Percentiles rank a stretch among this genome's conserved stretches.
Evolutionary conservation across 1,140 invertebrate species (phyloP).

Genomic region (Drosophila rufa): DNA sequence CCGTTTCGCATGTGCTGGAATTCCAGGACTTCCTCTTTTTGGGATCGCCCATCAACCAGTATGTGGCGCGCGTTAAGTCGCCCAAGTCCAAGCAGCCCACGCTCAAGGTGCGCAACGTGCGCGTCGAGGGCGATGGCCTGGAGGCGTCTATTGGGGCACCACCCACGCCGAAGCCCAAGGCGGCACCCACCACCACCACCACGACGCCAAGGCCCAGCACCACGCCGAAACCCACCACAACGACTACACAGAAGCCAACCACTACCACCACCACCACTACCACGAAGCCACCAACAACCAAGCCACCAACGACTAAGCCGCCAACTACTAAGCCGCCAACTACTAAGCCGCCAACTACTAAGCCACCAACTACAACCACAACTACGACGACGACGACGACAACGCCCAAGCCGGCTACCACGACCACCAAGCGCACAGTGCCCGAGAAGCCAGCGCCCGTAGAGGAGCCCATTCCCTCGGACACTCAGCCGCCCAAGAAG

Average conservation of each 20-base stretch:
- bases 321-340: slow-evolving; percentile 46
- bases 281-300: slow-evolving; percentile 51
- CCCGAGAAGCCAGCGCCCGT: slow-evolving; percentile 86
- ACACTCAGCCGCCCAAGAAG: slow-evolving; percentile 86
- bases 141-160: slow-evolving; percentile 68
- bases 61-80: slow-evolving; percentile 87
- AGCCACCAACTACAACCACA: slow-evolving; percentile 47
- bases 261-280: slow-evolving; percentile 49
- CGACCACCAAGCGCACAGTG: slow-evolving; percentile 67
- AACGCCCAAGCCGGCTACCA: slow-evolving; percentile 59
- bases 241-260: slow-evolving; percentile 38
- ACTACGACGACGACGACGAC: slow-evolving; percentile 55
- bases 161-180: slow-evolving; percentile 52
- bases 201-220: slow-evolving; percentile 35
- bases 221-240: slow-evolving; percentile 29
- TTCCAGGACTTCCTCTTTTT: slow-evolving; percentile 86
- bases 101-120: slow-evolving; percentile 78
- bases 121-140: slow-evolving; percentile 72
- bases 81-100: slow-evolving; percentile 85
- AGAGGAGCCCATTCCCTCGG: slow-evolving; percentile 86
- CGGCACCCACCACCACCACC: slow-evolving; percentile 21
- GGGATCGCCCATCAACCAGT: slow-evolving; percentile 90
- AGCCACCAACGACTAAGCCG: slow-evolving; percentile 83
- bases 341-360: slow-evolving; percentile 54
- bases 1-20: slow-evolving; percentile 88